Conservation (phyloP, 2,113 vertebrate genomes). For the Sardina pilchardus region DNA sequence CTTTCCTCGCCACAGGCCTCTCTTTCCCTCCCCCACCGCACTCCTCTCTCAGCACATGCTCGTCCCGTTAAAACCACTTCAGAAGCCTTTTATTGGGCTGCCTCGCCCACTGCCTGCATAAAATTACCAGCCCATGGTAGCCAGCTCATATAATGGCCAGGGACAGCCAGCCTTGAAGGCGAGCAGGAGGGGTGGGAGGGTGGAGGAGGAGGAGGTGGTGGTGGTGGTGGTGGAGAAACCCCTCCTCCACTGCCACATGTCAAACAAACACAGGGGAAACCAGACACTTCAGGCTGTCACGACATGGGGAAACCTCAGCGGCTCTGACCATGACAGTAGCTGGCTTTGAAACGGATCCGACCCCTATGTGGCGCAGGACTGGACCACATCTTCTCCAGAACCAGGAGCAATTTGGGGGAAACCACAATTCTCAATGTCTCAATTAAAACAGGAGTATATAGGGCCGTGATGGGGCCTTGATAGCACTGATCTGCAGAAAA, state of each 20-base stretch:
- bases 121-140: conserved; percentile 19
- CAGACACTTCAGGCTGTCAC: conserved; percentile 18
- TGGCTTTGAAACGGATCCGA: neutral
- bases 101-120: conserved; percentile 36
- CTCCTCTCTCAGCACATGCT: conserved; percentile 8
- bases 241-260: conserved; percentile 18
- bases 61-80: conserved; percentile 33
- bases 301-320: conserved; percentile 1
- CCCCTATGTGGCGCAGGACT: neutral
- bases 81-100: conserved; percentile 31
- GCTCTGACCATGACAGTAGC: neutral
- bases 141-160: conserved; percentile 11
- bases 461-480: neutral
- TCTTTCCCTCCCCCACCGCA: neutral
- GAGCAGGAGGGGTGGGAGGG: neutral
- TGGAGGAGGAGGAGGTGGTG: neutral
- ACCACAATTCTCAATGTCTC: neutral
- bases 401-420: neutral
- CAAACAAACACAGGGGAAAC: conserved; percentile 14
- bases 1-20: neutral
- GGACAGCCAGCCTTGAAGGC: conserved; percentile 17
- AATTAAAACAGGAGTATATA: neutral
- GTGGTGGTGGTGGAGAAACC: neutral
- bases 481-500: neutral
- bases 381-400: neutral